A percentile compares a stretch with the other conserved stretches of the same genome.
Conservation (phyloP, 2,888 invertebrate species). For the Leucophenga montana region DNA sequence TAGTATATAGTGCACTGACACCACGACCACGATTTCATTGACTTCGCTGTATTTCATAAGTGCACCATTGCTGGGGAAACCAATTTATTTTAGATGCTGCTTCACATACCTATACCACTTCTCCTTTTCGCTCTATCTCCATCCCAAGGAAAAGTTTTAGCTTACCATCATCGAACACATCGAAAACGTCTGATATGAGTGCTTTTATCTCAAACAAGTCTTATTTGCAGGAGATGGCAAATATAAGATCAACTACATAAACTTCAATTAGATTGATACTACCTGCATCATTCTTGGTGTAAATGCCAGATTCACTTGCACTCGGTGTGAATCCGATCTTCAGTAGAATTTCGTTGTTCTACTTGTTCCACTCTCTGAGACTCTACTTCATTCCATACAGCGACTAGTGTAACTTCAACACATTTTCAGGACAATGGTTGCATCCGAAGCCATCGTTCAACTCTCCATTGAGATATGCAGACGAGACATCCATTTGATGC, state of each 20-base stretch:
- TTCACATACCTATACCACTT: too few species aligned
- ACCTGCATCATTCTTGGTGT: constrained; percentile 29
- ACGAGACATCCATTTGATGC: constrained; percentile 35
- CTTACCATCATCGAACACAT: too few species aligned
- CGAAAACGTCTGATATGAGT: too few species aligned
- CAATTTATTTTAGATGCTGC: too few species aligned
- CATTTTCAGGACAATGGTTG: constrained; percentile 8
- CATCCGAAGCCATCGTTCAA: constrained; percentile 3
- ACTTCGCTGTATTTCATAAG: too few species aligned
- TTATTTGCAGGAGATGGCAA: constrained; percentile 32
- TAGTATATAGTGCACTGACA: too few species aligned
- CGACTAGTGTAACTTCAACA: constrained; percentile 41
- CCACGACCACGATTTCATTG: too few species aligned
- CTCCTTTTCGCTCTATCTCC: too few species aligned
- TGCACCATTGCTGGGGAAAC: too few species aligned
- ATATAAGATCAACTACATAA: constrained; percentile 46
- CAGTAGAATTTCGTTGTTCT: constrained; percentile 37
- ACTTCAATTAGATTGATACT: constrained; percentile 40
- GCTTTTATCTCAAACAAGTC: constrained; percentile 39
- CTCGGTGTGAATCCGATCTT: constrained; percentile 40
- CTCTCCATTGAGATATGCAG: constrained; percentile 28
- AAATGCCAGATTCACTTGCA: constrained; percentile 40
- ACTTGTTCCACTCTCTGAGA: constrained; percentile 47
- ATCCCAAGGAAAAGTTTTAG: too few species aligned
- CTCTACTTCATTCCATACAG: constrained; percentile 51